Percentiles rank a stretch among this genome's conserved stretches.
These are phyloP conservation scores for Enteromius argenteus DNA, from an alignment of 2,797 vertebrate genomes.

Conservation along the genomic window DNA sequence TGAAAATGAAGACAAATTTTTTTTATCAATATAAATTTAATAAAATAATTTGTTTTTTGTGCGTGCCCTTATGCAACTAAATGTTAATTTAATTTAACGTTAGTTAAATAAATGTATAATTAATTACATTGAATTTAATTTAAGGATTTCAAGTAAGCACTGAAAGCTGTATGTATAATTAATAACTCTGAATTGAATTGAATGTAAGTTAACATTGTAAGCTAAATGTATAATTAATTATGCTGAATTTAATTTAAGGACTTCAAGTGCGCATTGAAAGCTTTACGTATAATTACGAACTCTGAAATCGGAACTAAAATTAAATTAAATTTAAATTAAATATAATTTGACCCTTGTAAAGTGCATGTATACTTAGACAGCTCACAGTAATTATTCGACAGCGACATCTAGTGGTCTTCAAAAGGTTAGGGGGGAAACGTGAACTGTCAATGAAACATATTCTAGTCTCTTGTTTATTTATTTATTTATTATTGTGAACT, in stretches of 20 bases:
- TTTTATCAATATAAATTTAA: background rate
- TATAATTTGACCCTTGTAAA: background rate
- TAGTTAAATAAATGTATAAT: too few species aligned
- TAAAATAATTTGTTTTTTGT: background rate
- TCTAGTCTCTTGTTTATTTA: background rate
- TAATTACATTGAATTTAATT: background rate
- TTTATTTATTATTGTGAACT: background rate
- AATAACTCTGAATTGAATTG: too few species aligned
- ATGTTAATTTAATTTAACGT: background rate
- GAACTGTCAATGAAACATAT: background rate
- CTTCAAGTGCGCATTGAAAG: background rate
- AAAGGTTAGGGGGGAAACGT: background rate
- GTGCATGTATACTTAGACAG: background rate
- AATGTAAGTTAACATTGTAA: background rate
- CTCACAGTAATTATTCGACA: background rate
- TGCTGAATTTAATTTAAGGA: background rate
- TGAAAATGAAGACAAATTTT: background rate
- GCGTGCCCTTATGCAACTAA: too few species aligned
- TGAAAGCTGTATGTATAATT: too few species aligned
- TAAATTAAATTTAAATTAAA: background rate
- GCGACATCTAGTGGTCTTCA: slow-evolving; percentile 7
- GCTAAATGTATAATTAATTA: background rate
- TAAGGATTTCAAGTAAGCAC: too few species aligned
- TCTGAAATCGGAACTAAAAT: background rate
- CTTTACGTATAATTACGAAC: background rate